Evolutionary conservation across 2,113 vertebrate genomes (phyloP).

Genomic region (Ceuthmochares aereus): DNA sequence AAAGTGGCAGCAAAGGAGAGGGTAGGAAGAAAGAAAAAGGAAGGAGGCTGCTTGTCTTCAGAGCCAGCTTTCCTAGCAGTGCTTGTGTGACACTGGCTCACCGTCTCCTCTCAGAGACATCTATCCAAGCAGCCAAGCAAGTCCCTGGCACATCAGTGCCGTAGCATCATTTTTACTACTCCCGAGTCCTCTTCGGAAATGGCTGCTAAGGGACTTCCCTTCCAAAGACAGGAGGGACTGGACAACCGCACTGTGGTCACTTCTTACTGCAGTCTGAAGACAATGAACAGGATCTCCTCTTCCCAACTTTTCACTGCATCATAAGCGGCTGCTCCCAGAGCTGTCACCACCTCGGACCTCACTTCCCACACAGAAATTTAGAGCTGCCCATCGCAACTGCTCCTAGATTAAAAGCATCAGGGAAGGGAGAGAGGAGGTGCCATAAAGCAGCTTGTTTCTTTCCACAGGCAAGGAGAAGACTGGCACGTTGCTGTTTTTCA

Average conservation of each 20-base stretch:
- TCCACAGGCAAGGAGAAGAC: neutral
- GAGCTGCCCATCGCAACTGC: neutral
- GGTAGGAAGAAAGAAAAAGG: accelerated
- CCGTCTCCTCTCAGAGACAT: neutral
- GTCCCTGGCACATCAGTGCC: accelerated
- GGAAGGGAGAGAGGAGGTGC: neutral
- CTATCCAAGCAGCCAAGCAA: neutral
- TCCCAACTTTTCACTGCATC: neutral
- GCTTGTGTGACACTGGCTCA: accelerated
- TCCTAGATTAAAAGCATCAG: accelerated
- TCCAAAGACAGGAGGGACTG: neutral
- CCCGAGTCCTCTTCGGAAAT: neutral
- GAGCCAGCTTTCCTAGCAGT: neutral
- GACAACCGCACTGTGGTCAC: accelerated
- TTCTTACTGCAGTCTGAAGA: accelerated
- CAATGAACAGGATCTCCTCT: neutral
- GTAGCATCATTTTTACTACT: accelerated
- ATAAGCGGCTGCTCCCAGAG: accelerated
- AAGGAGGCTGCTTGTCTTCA: too few relatives aligned
- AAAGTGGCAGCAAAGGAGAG: neutral
- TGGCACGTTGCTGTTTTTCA: neutral
- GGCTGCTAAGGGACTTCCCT: neutral
- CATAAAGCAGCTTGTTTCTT: neutral
- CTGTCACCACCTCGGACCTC: neutral
- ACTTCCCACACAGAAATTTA: neutral